These are phyloP conservation scores for Sinocyclocheilus rhinocerous DNA, from an alignment of 2,113 vertebrate species.

Conservation along the genomic window DNA sequence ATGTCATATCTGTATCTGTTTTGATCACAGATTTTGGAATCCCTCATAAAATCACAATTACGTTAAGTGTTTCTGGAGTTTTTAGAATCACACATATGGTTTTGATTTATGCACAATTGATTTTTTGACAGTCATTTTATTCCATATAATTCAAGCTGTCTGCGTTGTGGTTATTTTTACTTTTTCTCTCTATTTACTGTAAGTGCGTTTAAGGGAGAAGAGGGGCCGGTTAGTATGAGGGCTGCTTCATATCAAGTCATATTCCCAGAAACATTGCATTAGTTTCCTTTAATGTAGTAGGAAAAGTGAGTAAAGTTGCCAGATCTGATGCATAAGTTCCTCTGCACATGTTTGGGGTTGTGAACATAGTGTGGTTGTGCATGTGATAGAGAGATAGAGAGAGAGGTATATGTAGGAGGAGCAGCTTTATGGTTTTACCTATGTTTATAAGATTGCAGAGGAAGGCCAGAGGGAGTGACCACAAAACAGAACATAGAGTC, in stretches of 20 bases:
- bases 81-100: not conserved
- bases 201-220: conserved; percentile 7
- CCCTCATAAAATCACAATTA: too few relatives aligned
- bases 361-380: conserved; percentile 3
- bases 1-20: too few relatives aligned
- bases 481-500: conserved; percentile 38
- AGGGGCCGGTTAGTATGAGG: conserved; percentile 9
- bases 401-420: not conserved
- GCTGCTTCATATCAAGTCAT: conserved; percentile 2
- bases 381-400: not conserved
- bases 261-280: not conserved
- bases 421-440: conserved; percentile 59
- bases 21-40: too few relatives aligned
- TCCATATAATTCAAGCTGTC: conserved; percentile 1
- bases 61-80: too few relatives aligned
- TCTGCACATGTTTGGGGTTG: not conserved
- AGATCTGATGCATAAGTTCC: not conserved
- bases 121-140: not conserved
- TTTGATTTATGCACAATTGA: too few relatives aligned
- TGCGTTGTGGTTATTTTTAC: not conserved
- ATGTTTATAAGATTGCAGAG: conserved; percentile 74
- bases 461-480: conserved; percentile 38
- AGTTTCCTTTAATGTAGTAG: not conserved
- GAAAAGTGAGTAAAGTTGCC: not conserved
- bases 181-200: conserved; percentile 31